A percentile compares a stretch with the other conserved stretches of the same genome.
Evolutionary conservation across 2,888 invertebrate species (phyloP).

Genomic region (Suillia variegata): DNA sequence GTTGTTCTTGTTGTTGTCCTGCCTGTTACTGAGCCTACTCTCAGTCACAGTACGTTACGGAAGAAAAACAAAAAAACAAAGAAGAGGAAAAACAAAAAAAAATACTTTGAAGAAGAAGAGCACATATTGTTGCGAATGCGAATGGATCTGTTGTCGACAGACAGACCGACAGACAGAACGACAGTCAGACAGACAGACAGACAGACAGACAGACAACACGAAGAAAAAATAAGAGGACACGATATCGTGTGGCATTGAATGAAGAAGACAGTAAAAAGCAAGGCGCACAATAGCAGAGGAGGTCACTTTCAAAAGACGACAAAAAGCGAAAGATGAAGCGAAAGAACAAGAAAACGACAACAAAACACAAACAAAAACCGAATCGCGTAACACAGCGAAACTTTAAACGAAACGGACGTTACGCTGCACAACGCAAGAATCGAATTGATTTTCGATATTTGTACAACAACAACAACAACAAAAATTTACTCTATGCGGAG

Average conservation of each 20-base stretch:
- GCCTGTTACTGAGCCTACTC: conserved; percentile 6
- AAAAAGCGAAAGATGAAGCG: not conserved
- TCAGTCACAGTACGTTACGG: too few relatives aligned
- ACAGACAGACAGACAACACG: too few relatives aligned
- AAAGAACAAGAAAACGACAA: conserved; percentile 7
- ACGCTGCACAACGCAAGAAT: not conserved
- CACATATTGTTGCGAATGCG: not conserved
- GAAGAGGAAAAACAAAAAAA: too few relatives aligned
- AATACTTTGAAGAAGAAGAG: too few relatives aligned
- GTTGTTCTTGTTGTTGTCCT: conserved; percentile 13
- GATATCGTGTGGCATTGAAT: not conserved
- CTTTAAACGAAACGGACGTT: too few relatives aligned
- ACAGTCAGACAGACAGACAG: not conserved
- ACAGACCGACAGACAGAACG: not conserved
- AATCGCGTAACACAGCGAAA: conserved; percentile 6
- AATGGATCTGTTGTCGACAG: not conserved
- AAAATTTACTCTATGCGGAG: not conserved
- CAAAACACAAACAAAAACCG: conserved; percentile 8
- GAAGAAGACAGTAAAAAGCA: not conserved
- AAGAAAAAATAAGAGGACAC: too few relatives aligned
- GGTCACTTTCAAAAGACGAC: not conserved
- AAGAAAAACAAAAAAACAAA: too few relatives aligned
- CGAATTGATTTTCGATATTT: conserved; percentile 24
- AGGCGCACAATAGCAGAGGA: not conserved
- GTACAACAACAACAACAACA: not conserved